Conservation (phyloP, 1,140 invertebrate genomes). For the Belonocnema kinseyi region DNA sequence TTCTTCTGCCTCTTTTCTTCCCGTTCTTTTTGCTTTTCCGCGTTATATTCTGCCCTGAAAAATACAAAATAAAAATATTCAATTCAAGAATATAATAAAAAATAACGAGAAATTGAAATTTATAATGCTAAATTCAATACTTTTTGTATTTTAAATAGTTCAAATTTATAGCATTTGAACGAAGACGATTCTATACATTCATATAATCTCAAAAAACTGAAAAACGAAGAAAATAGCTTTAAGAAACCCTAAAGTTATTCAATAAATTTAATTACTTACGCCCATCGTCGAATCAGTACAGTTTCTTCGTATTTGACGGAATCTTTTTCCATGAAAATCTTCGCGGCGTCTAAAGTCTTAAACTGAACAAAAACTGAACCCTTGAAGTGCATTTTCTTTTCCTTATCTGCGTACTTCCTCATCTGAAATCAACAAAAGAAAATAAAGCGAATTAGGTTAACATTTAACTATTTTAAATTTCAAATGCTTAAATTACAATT, state of each 20-base stretch:
- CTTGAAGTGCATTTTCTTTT: slow-evolving; percentile 85
- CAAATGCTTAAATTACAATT: background rate
- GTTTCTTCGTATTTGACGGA: slow-evolving; percentile 84
- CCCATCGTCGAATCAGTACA: slow-evolving; percentile 83
- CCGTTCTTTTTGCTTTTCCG: slow-evolving; percentile 82
- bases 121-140: too few relatives aligned
- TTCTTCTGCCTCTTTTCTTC: slow-evolving; percentile 78
- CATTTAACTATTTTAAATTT: too few relatives aligned
- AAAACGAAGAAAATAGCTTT: too few relatives aligned
- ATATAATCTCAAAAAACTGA: too few relatives aligned
- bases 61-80: slow-evolving; percentile 35
- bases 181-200: too few relatives aligned
- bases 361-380: slow-evolving; percentile 94
- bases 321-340: slow-evolving; percentile 80
- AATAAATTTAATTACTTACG: slow-evolving; percentile 74
- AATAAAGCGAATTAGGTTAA: too few relatives aligned
- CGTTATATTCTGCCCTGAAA: slow-evolving; percentile 79
- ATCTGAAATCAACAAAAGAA: slow-evolving; percentile 72
- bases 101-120: too few relatives aligned
- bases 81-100: too few relatives aligned
- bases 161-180: too few relatives aligned
- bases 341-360: slow-evolving; percentile 83
- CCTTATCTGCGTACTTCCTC: slow-evolving; percentile 82
- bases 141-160: too few relatives aligned
- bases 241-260: too few relatives aligned